Conservation (phyloP, 92 coral and sea anemone species). For the Paramuricea clavata region DNA sequence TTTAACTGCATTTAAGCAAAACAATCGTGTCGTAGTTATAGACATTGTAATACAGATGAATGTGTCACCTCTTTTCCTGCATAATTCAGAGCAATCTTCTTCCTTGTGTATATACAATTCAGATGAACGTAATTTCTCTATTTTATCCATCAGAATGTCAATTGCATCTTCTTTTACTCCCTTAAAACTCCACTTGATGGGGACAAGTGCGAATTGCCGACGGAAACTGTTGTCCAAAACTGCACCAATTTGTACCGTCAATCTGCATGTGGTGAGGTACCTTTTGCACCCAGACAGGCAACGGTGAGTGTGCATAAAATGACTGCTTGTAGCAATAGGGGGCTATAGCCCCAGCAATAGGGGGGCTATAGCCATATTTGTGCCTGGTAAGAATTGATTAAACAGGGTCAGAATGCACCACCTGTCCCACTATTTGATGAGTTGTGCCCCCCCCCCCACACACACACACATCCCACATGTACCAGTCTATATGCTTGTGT, state of each 20-base stretch:
- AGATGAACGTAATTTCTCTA: constrained; percentile 5
- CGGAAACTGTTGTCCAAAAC: constrained; percentile 39
- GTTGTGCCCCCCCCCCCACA: too few species aligned
- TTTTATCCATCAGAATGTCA: constrained; percentile 8
- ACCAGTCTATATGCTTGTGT: too few species aligned
- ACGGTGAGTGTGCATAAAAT: constrained; percentile 22
- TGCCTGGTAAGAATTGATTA: too few species aligned
- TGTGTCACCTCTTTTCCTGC: too few species aligned
- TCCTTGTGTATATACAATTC: constrained; percentile 18
- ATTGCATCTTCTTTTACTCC: constrained; percentile 13
- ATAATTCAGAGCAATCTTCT: constrained; percentile 48
- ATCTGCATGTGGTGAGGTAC: constrained; percentile 61
- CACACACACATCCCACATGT: too few species aligned
- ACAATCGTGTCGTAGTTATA: too few species aligned
- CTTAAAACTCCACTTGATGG: constrained; percentile 41
- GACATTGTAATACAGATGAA: too few species aligned
- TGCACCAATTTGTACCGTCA: constrained; percentile 66
- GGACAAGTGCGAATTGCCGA: constrained; percentile 54
- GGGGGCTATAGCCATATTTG: too few species aligned
- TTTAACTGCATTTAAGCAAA: too few species aligned
- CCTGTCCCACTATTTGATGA: too few species aligned
- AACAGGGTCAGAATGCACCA: too few species aligned
- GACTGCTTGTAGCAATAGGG: not conserved
- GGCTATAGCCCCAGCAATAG: too few species aligned
- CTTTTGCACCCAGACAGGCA: constrained; percentile 62